These are phyloP conservation scores for Hypanus sabinus DNA, from an alignment of 2,113 vertebrate species.

Conservation along the genomic window DNA sequence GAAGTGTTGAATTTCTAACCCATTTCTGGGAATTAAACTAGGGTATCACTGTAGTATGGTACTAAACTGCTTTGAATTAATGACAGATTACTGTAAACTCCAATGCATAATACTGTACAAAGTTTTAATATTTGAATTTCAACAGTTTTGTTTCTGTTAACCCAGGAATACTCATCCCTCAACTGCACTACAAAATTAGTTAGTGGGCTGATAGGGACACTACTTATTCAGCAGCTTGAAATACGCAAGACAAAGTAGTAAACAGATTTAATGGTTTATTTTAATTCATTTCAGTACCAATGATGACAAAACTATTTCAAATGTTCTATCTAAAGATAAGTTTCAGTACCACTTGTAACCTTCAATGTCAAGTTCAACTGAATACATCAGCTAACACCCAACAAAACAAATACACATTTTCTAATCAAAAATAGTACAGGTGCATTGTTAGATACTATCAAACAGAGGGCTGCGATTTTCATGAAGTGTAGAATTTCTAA, in stretches of 20 bases:
- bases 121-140: neutral
- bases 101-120: no score
- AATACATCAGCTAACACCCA: no score
- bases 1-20: no score
- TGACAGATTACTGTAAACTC: neutral
- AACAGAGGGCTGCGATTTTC: no score
- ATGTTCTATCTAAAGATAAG: neutral
- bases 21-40: neutral
- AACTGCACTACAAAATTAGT: neutral
- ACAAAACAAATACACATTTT: neutral
- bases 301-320: neutral
- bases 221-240: no score
- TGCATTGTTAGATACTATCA: neutral
- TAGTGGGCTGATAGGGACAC: neutral
- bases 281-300: no score
- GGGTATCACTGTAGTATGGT: neutral
- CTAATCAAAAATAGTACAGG: neutral
- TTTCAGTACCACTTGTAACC: neutral
- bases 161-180: neutral
- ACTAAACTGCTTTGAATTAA: neutral
- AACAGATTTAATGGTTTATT: no score
- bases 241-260: no score
- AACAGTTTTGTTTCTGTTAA: neutral
- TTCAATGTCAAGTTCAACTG: neutral
- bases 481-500: no score